Percentiles rank a stretch among this genome's conserved stretches.
phyloP scores from a whole-genome alignment of 2,888 invertebrate genomes.

The Chaetogeoica ovagalla region DNA sequence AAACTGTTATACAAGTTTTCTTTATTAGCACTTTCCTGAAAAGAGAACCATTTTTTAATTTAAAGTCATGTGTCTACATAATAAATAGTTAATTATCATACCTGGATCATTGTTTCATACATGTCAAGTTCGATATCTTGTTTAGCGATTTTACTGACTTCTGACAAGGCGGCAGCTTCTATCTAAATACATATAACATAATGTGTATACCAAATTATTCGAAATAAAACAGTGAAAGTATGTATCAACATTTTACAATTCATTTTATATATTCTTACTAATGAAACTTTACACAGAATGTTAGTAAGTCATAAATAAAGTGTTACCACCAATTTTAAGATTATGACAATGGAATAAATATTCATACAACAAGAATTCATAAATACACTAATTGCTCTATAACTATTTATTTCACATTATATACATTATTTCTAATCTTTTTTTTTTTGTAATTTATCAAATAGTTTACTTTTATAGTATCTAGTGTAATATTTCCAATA shows the following conservation, averaged over 20 bases:
- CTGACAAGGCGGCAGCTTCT: neutral
- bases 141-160: neutral
- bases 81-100: neutral
- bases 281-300: no score
- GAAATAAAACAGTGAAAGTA: no score
- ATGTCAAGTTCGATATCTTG: neutral
- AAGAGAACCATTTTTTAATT: neutral
- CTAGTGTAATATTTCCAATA: slow-evolving; percentile 15
- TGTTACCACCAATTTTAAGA: no score
- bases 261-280: no score
- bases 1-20: slow-evolving; percentile 14
- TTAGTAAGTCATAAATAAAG: no score
- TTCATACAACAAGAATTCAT: no score
- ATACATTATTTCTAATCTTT: neutral
- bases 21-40: slow-evolving; percentile 22
- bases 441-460: neutral
- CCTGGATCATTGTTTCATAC: neutral
- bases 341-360: no score
- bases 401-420: neutral
- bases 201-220: neutral
- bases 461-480: slow-evolving; percentile 2
- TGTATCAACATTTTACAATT: no score
- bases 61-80: neutral
- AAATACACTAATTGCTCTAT: no score
- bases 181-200: slow-evolving; percentile 1